phyloP scores from a whole-genome alignment of 2,113 vertebrate species.

The Galbula dea region DNA sequence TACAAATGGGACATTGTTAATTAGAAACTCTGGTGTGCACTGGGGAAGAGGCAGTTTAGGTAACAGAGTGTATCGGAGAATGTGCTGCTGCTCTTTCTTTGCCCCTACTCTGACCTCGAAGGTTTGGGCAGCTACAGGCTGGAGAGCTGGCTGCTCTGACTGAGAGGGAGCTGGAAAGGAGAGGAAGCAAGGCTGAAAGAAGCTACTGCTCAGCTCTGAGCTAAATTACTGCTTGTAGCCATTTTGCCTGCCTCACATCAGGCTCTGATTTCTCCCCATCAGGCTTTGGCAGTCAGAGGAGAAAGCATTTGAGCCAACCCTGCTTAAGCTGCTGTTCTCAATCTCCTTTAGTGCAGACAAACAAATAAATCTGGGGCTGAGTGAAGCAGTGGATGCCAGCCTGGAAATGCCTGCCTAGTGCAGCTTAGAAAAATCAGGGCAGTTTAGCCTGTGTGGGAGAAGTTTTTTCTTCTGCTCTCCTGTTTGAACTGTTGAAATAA shows the following conservation, averaged over 20 bases:
- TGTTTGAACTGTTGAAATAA: neutral
- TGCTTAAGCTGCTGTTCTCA: neutral
- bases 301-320: neutral
- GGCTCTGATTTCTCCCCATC: neutral
- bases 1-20: accelerated
- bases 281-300: neutral
- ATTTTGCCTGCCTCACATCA: neutral
- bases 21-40: neutral
- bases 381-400: neutral
- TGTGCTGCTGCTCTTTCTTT: neutral
- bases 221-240: neutral
- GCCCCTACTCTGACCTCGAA: accelerated
- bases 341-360: neutral
- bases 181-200: neutral
- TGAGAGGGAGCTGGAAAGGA: neutral
- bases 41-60: neutral
- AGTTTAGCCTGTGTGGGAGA: neutral
- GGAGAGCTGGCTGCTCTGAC: neutral
- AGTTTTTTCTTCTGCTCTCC: neutral
- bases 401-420: neutral
- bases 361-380: neutral
- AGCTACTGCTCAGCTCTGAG: neutral
- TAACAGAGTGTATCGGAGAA: accelerated
- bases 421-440: neutral
- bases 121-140: neutral